Conservation (phyloP, 2,888 invertebrate species). For the Agrochola circellaris region DNA sequence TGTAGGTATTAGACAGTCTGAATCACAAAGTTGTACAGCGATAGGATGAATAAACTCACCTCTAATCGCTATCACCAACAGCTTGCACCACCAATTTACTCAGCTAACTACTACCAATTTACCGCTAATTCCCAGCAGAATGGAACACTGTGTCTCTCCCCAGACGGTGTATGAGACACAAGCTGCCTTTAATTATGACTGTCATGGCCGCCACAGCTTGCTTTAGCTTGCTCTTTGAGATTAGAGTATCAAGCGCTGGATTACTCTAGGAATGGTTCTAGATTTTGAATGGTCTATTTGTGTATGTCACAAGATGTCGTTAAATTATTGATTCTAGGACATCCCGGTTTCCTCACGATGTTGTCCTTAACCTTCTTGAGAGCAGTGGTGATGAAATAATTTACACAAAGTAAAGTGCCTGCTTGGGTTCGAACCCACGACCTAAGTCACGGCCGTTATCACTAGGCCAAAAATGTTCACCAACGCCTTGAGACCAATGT, state of each 20-base stretch:
- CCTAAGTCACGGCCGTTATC: too few relatives aligned
- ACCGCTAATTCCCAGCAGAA: constrained; percentile 74
- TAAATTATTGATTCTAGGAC: too few relatives aligned
- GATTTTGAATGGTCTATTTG: background rate
- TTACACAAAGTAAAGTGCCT: too few relatives aligned
- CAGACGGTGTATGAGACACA: constrained; percentile 50
- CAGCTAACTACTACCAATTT: constrained; percentile 72
- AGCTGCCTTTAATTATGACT: constrained; percentile 61
- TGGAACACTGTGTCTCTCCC: constrained; percentile 63
- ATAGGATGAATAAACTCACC: background rate
- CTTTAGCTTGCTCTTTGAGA: constrained; percentile 14
- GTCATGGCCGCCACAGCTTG: constrained; percentile 27
- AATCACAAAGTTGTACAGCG: background rate
- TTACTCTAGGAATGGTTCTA: background rate
- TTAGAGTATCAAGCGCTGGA: constrained; percentile 1
- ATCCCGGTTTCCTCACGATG: too few relatives aligned
- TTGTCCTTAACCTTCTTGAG: too few relatives aligned
- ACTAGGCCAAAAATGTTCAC: too few relatives aligned
- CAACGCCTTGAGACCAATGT: background rate
- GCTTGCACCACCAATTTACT: constrained; percentile 45
- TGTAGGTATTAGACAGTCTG: too few relatives aligned
- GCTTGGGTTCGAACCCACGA: too few relatives aligned
- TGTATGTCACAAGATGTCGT: too few relatives aligned
- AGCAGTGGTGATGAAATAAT: too few relatives aligned
- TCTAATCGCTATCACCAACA: constrained; percentile 2